Evolutionary conservation across 2,888 invertebrate species (phyloP).

Genomic region (Phortica okadai): DNA sequence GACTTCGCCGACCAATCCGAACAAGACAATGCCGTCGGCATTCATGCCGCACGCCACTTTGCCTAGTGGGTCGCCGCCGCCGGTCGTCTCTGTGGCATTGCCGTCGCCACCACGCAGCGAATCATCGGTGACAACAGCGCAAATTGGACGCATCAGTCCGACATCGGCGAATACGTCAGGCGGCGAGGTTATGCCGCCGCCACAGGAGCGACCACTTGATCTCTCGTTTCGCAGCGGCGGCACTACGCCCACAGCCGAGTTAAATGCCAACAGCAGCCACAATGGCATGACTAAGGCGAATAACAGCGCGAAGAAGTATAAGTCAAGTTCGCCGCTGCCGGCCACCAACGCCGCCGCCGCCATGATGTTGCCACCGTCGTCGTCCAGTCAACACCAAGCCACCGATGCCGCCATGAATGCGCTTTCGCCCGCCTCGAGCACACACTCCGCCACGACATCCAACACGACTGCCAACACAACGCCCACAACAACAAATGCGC

Average conservation of each 20-base stretch:
- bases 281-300: constrained; percentile 48
- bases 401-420: constrained; percentile 53
- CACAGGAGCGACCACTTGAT: constrained; percentile 91
- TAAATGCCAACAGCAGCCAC: constrained; percentile 30
- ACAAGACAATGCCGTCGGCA: constrained; percentile 43
- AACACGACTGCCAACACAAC: constrained; percentile 47
- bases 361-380: constrained; percentile 72
- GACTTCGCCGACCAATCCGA: constrained; percentile 58
- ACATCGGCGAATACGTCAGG: constrained; percentile 59
- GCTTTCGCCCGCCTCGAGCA: constrained; percentile 54
- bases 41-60: constrained; percentile 36
- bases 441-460: constrained; percentile 53
- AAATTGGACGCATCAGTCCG: constrained; percentile 53
- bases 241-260: constrained; percentile 40
- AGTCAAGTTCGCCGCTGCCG: constrained; percentile 62
- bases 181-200: constrained; percentile 77
- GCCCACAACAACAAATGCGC: constrained; percentile 53
- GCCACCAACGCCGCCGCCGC: constrained; percentile 47
- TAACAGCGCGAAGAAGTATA: constrained; percentile 77
- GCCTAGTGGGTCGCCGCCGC: constrained; percentile 62
- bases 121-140: constrained; percentile 61
- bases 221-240: constrained; percentile 82
- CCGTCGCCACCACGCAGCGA: constrained; percentile 73
- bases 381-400: constrained; percentile 52
- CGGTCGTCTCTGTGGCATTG: constrained; percentile 55